phyloP scores from a whole-genome alignment of 2,797 vertebrate species.

The Dermochelys coriacea region DNA sequence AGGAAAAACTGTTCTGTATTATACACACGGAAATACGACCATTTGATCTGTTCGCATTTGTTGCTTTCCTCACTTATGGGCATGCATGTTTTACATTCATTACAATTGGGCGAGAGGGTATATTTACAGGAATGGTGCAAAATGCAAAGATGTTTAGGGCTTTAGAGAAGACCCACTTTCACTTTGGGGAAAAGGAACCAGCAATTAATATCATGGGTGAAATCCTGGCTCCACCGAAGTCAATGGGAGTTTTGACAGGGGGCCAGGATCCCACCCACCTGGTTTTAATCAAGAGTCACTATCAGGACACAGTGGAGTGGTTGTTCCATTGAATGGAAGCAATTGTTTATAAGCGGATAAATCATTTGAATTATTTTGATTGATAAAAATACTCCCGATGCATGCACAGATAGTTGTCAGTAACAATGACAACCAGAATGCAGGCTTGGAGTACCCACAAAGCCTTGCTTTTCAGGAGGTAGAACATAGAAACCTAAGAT shows the following conservation, averaged over 20 bases:
- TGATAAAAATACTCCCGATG: neutral
- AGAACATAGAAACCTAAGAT: slow-evolving; percentile 5
- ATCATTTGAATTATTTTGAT: neutral
- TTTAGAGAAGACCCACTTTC: neutral
- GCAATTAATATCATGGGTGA: neutral
- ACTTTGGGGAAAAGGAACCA: neutral
- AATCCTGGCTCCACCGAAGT: slow-evolving; percentile 7
- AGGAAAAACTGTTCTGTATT: neutral
- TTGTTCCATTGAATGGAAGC: neutral
- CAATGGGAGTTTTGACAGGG: slow-evolving; percentile 14
- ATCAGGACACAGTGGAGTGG: neutral
- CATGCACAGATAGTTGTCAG: neutral
- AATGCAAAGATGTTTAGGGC: slow-evolving; percentile 6
- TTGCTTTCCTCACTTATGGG: no score
- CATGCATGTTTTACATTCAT: neutral
- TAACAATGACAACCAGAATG: neutral
- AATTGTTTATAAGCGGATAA: neutral
- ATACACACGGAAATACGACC: neutral
- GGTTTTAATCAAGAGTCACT: slow-evolving; percentile 6
- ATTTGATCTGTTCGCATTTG: neutral
- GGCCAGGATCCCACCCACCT: neutral
- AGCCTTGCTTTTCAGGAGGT: slow-evolving; percentile 32
- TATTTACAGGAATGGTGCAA: neutral
- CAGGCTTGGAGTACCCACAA: neutral
- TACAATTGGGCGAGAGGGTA: neutral